Base-by-base conservation (phyloP, 2,113 vertebrate genomes). In the Platichthys stellatus region DNA sequence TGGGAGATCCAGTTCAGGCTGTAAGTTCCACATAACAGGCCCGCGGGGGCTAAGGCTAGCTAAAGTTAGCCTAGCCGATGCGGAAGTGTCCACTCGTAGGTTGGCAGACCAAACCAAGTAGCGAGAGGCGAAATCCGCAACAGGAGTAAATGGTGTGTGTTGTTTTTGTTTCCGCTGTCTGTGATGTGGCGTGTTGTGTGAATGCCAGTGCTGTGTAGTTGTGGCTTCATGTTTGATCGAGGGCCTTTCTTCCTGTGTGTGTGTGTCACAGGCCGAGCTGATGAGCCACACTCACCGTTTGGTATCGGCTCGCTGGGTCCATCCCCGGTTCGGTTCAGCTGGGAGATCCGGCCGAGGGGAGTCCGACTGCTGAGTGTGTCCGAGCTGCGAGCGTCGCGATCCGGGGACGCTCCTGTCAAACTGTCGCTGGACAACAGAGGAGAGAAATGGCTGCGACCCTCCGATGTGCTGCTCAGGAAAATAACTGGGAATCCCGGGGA, bases 251-350 rank as follows among this genome's bases (percentile, higher is more conserved):
- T 75, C 24, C 67, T 24, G 24, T 24, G 24, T 24, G 24, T 24
- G 57, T 51, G 18, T 14, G 47, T 7, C 13, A 0, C 35, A 47
- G 81, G 73, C 83, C 75, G 5, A 56, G 47, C 40, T 26, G 7
- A 38, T n/a, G 13, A 24, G 78, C 9, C 18, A 2, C 54, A 90
- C 92, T 93, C 81, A 93, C 92, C 92, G 90, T 89, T 90, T 90
- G 92, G 82, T 93, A 93, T 74, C 92, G 87, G 80, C 89, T 92
- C 3, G 90, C 86, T 86, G 89, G 90, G 54, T 93, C 92, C 92
- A 93, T 93, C 31, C 61, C 68, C 47, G 47, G 80, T 68, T 60
- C 17, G 58, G n/a, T 73, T 60, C 57, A 73, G 85, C 84, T 77
- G 86, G 20, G 0, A 2, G 73, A 72, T 9, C 89, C 89, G 85